Base-by-base conservation (phyloP, 2,888 invertebrate species). In the Andrena camellia region DNA sequence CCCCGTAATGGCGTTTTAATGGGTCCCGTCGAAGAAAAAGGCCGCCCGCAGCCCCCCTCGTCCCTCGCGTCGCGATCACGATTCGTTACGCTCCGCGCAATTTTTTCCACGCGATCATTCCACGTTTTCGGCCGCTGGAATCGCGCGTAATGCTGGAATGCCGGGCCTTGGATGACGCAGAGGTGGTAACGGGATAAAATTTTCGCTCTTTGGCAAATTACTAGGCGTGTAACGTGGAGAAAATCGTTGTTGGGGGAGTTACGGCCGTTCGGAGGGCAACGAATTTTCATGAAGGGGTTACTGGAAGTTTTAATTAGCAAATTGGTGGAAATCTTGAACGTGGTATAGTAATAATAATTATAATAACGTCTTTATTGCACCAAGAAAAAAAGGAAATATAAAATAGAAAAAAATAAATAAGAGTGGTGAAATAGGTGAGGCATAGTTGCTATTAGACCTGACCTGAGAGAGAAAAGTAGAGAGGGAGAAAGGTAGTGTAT, bases 1-100 rank as follows among this genome's bases (percentile, higher is more conserved):
- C 52, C 50, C 17, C 17, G 68, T 74, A 78, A 83, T 83, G 64
- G 50, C 13, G 68, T 79, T 81, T 74, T 70, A 77, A 82, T 80
- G 80, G 80, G 64, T 79, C 80, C 64, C 80, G 79, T 78, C 78
- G 20, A 80, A 76, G 23, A 17, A 57, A 13, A 63, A 48, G 66
- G 42, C 10, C 23, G 7, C 42, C 35, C 13, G 76, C 17, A 54
- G 68, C 2, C 17, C 48, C 54, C 20, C n/a, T 29, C 78, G 57
- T 31, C 50, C 59, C 13, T 26, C 64, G 50, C 70, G 66, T 67
- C 79, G 79, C 52, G 70, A 66, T 78, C 52, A 69, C 78, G 50
- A 80, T 78, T 80, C 70, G 80, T 71, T 70, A 60, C 70, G 79
- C 31, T 33, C 13, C 42, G 62, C 64, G 69, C 57, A 35, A 69